Evolutionary conservation across 2,113 vertebrate genomes (phyloP).

Genomic region (Apaloderma vittatum): DNA sequence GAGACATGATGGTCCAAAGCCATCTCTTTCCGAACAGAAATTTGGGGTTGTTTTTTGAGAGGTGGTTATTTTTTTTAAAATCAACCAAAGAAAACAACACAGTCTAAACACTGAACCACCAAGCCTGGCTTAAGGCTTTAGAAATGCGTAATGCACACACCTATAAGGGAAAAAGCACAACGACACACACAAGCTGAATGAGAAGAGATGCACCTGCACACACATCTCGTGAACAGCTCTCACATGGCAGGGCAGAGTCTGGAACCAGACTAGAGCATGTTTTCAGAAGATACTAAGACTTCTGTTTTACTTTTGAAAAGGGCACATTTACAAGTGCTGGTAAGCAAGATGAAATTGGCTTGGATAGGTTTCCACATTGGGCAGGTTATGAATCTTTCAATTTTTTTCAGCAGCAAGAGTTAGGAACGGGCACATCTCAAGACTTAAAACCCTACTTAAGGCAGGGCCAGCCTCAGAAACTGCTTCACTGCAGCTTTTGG

Average conservation of each 20-base stretch:
- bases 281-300: not conserved
- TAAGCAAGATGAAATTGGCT: conserved; percentile 13
- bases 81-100: not conserved
- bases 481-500: not conserved
- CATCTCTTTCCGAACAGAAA: not conserved
- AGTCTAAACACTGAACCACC: not conserved
- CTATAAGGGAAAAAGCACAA: not conserved
- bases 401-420: not conserved
- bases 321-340: not conserved
- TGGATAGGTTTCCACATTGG: not conserved
- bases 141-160: not conserved
- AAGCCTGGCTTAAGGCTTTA: not conserved
- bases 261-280: not conserved
- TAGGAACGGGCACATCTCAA: not conserved
- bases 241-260: not conserved
- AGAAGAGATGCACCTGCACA: not conserved
- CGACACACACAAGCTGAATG: not conserved
- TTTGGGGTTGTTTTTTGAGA: not conserved
- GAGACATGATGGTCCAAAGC: not conserved
- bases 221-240: not conserved
- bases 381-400: not conserved
- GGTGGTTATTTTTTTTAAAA: not conserved
- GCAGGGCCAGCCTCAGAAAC: not conserved
- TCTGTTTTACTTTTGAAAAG: not conserved
- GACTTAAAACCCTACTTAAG: not conserved